Conservation (phyloP, 2,888 invertebrate genomes). For the Hirtodrosophila trivittata region DNA sequence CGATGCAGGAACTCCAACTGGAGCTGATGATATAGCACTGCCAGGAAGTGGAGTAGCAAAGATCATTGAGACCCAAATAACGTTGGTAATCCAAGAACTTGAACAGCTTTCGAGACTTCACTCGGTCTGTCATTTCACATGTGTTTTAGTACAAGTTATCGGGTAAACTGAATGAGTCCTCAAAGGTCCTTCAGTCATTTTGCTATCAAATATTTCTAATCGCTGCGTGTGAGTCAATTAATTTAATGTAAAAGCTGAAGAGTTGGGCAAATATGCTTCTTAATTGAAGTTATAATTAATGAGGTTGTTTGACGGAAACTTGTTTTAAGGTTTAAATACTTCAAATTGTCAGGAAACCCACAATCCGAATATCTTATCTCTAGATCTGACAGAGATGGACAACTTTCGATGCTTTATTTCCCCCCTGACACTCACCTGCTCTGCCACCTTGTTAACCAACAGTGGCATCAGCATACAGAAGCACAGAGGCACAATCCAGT, state of each 20-base stretch:
- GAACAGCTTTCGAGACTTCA: background rate
- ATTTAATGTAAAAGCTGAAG: too few species aligned
- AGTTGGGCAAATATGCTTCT: too few species aligned
- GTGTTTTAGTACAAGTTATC: background rate
- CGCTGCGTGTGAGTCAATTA: too few species aligned
- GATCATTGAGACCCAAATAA: background rate
- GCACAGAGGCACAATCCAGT: constrained; percentile 25
- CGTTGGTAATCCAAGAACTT: background rate
- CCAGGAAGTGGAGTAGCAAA: background rate
- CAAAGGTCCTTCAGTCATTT: background rate
- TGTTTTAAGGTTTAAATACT: too few species aligned
- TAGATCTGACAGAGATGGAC: too few species aligned
- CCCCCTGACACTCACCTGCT: constrained; percentile 35
- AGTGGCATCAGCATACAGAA: constrained; percentile 37
- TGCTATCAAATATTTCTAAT: too few species aligned
- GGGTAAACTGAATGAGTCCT: background rate
- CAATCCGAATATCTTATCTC: too few species aligned
- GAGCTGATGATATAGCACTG: background rate
- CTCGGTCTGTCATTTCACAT: background rate
- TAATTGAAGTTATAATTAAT: too few species aligned
- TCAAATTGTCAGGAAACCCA: too few species aligned
- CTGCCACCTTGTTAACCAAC: constrained; percentile 22
- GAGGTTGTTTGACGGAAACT: too few species aligned
- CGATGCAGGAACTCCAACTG: background rate
- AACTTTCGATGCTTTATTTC: background rate